A percentile compares a stretch with the other conserved stretches of the same genome.
Evolutionary conservation across 1,140 invertebrate genomes (phyloP).

Genomic region (Lucilia cuprina): DNA sequence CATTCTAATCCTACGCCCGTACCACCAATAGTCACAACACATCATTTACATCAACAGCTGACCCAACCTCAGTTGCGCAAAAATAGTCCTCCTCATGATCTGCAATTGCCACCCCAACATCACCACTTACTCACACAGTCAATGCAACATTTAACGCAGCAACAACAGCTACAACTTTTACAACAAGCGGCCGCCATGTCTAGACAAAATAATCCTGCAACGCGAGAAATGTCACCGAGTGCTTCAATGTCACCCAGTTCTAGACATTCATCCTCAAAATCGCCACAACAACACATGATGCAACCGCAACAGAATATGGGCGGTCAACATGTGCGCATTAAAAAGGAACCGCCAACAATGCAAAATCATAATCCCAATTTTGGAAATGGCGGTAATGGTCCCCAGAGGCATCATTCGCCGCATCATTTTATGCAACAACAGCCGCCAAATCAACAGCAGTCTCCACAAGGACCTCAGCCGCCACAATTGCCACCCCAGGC

Average conservation of each 20-base stretch:
- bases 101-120: conserved; percentile 55
- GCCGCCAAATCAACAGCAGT: conserved; percentile 48
- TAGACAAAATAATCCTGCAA: conserved; percentile 61
- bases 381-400: conserved; percentile 42
- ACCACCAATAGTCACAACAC: conserved; percentile 54
- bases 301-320: conserved; percentile 59
- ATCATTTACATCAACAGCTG: conserved; percentile 58
- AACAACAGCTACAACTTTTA: conserved; percentile 55
- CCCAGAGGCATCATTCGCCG: conserved; percentile 51
- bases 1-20: conserved; percentile 45
- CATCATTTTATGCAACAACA: conserved; percentile 45
- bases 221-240: conserved; percentile 50
- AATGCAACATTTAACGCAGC: conserved; percentile 58
- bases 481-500: conserved; percentile 44
- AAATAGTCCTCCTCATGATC: conserved; percentile 58
- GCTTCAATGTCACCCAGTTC: conserved; percentile 64
- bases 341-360: conserved; percentile 64
- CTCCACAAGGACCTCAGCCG: conserved; percentile 56
- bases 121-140: conserved; percentile 59
- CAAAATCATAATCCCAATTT: conserved; percentile 42
- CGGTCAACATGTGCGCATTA: conserved; percentile 51
- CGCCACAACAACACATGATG: conserved; percentile 63
- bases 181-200: conserved; percentile 60
- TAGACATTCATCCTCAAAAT: conserved; percentile 64
- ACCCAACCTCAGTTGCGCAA: conserved; percentile 57